A percentile compares a stretch with the other conserved stretches of the same genome.
phyloP scores from a whole-genome alignment of 2,888 invertebrate genomes.

The Diadegma fenestrale region DNA sequence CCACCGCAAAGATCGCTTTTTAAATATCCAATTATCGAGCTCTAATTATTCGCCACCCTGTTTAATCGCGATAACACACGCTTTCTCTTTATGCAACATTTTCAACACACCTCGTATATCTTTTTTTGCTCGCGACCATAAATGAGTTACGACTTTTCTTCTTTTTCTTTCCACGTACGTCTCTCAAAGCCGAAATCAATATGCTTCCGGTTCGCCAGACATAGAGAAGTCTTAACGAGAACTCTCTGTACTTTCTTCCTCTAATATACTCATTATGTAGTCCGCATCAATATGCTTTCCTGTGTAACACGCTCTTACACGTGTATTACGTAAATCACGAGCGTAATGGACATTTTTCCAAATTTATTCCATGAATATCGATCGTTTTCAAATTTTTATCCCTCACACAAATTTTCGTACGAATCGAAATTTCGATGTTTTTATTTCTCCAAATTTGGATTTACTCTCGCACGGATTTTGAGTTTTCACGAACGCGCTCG shows the following conservation, averaged over 20 bases:
- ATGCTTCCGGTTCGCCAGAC: slow-evolving; percentile 64
- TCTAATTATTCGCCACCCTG: slow-evolving; percentile 7
- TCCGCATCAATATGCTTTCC: slow-evolving; percentile 19
- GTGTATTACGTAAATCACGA: slow-evolving; percentile 1
- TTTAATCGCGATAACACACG: slow-evolving; percentile 14
- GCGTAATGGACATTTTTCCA: not conserved
- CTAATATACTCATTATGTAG: slow-evolving; percentile 28
- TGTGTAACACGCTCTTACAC: not conserved
- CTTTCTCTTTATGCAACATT: slow-evolving; percentile 17
- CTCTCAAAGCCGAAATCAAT: slow-evolving; percentile 70
- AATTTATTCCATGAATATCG: too few relatives aligned
- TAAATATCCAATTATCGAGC: slow-evolving; percentile 8
- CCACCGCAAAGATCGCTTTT: slow-evolving; percentile 20
- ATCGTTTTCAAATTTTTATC: too few relatives aligned
- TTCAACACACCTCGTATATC: slow-evolving; percentile 40
- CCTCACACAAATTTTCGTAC: too few relatives aligned
- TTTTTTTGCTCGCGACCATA: slow-evolving; percentile 55
- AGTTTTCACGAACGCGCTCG: too few relatives aligned
- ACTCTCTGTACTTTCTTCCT: slow-evolving; percentile 41
- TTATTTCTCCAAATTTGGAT: too few relatives aligned
- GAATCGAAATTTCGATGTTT: too few relatives aligned
- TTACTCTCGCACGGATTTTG: too few relatives aligned
- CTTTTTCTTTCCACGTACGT: slow-evolving; percentile 42
- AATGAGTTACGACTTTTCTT: slow-evolving; percentile 66
- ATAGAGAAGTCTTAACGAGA: slow-evolving; percentile 60